These are phyloP conservation scores for Pectinophora gossypiella DNA, from an alignment of 1,140 invertebrate species.

Conservation along the genomic window DNA sequence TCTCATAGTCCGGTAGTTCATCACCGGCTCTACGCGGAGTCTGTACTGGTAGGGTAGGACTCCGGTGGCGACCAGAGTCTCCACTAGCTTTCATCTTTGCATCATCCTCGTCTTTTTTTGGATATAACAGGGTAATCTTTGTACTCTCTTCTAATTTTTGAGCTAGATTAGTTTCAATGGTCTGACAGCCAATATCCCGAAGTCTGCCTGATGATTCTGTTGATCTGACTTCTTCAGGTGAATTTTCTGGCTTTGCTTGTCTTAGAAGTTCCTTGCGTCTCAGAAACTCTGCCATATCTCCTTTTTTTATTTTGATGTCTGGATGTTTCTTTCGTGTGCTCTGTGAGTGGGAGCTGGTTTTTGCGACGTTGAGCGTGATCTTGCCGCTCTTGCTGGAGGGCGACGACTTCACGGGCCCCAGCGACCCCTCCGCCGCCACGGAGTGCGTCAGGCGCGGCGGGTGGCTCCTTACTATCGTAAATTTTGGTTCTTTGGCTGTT, in stretches of 20 bases:
- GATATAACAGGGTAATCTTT: constrained; percentile 57
- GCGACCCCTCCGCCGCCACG: constrained; percentile 28
- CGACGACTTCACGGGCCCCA: constrained; percentile 55
- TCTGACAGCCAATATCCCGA: constrained; percentile 59
- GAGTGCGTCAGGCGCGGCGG: constrained; percentile 33
- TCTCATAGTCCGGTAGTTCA: constrained; percentile 45
- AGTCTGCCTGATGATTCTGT: constrained; percentile 46
- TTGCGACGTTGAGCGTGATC: constrained; percentile 38
- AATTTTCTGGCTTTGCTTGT: constrained; percentile 28
- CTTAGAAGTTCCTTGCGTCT: constrained; percentile 50
- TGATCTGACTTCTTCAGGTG: constrained; percentile 34
- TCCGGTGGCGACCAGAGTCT: constrained; percentile 38
- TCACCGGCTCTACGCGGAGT: constrained; percentile 37
- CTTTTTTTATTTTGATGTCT: constrained; percentile 61
- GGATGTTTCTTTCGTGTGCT: constrained; percentile 38
- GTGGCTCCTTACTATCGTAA: constrained; percentile 38
- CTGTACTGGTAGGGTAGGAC: constrained; percentile 13
- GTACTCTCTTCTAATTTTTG: constrained; percentile 52
- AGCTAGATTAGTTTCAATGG: constrained; percentile 54
- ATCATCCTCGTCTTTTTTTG: constrained; percentile 51
- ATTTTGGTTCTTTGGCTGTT: constrained; percentile 62
- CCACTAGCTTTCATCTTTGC: constrained; percentile 59
- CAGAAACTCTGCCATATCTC: constrained; percentile 67
- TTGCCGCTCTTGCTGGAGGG: constrained; percentile 53
- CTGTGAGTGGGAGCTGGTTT: constrained; percentile 36